phyloP scores from a whole-genome alignment of 2,888 invertebrate species.

The Siphonodentalium dalli region DNA sequence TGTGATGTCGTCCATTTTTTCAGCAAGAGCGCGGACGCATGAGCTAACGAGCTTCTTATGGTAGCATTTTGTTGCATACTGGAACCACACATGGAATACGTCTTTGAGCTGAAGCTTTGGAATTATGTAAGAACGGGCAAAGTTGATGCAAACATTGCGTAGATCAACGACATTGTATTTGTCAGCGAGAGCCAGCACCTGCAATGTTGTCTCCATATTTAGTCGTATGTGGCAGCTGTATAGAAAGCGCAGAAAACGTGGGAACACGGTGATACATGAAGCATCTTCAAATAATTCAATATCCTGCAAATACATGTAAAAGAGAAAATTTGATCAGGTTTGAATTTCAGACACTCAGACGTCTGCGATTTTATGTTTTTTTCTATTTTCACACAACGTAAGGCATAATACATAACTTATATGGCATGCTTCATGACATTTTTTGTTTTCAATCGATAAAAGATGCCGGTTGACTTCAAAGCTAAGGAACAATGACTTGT shows the following conservation, averaged over 20 bases:
- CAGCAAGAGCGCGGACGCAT: constrained; percentile 52
- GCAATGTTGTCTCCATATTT: constrained; percentile 63
- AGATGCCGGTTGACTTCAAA: too few relatives aligned
- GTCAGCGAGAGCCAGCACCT: constrained; percentile 65
- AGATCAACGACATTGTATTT: constrained; percentile 66
- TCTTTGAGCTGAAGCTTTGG: constrained; percentile 64
- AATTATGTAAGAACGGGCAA: constrained; percentile 62
- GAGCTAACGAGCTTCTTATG: constrained; percentile 51
- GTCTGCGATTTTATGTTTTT: too few relatives aligned
- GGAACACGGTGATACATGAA: constrained; percentile 62
- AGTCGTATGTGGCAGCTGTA: constrained; percentile 66
- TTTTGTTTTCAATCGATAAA: too few relatives aligned
- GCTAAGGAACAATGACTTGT: too few relatives aligned
- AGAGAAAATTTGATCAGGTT: too few relatives aligned
- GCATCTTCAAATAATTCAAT: constrained; percentile 62
- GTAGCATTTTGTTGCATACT: constrained; percentile 63
- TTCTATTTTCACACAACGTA: too few relatives aligned
- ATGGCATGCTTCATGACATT: too few relatives aligned
- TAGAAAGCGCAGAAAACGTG: constrained; percentile 64
- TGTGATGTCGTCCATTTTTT: constrained; percentile 59
- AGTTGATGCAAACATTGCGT: constrained; percentile 64
- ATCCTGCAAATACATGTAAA: too few relatives aligned
- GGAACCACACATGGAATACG: constrained; percentile 67
- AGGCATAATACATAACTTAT: too few relatives aligned
- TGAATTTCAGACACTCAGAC: too few relatives aligned